Conservation (phyloP, 2,113 vertebrate genomes). For the Tupaia tana region DNA sequence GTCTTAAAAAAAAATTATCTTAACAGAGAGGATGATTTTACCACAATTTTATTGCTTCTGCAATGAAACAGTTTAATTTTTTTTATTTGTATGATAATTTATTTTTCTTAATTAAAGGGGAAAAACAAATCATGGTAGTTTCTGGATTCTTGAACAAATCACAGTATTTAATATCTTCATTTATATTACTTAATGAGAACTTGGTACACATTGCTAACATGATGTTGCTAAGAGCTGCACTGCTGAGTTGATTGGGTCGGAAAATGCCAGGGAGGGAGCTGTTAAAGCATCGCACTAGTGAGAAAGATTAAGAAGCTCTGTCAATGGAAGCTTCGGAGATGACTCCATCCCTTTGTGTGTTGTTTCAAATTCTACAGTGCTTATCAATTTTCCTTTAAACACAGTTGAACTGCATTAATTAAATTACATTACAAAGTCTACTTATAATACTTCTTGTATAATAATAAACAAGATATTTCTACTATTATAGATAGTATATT, state of each 20-base stretch:
- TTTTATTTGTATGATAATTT: neutral
- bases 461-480: neutral
- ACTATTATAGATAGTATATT: neutral
- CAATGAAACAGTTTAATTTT: neutral
- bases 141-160: neutral
- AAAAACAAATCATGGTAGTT: neutral
- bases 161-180: neutral
- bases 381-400: neutral
- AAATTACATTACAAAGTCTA: neutral
- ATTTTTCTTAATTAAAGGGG: neutral
- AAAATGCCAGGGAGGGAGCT: neutral
- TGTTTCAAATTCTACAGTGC: neutral
- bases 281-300: neutral
- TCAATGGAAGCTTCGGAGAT: neutral
- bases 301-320: neutral
- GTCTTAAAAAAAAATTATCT: neutral
- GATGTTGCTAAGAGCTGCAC: neutral
- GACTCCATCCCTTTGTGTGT: neutral
- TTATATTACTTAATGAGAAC: neutral
- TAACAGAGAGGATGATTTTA: neutral
- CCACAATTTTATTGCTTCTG: neutral
- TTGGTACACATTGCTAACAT: neutral
- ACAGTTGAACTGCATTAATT: neutral
- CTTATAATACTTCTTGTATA: neutral
- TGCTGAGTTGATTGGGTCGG: neutral